Evolutionary conservation across 1,140 invertebrate genomes (phyloP).

Genomic region (Antheraea pernyi): DNA sequence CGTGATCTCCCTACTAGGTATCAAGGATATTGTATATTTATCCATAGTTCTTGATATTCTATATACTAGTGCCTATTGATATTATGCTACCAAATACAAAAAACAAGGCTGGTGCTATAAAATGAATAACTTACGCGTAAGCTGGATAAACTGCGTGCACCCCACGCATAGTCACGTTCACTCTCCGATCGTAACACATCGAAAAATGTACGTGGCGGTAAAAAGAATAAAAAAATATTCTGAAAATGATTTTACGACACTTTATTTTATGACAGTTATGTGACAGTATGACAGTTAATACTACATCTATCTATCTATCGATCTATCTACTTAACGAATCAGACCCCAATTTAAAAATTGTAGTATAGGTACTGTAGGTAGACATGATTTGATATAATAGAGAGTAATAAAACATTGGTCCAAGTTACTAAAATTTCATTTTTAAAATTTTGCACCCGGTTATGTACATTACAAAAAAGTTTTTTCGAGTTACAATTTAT

Average conservation of each 20-base stretch:
- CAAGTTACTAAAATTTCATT: too few relatives aligned
- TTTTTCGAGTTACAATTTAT: too few relatives aligned
- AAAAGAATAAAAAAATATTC: not conserved
- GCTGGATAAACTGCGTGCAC: not conserved
- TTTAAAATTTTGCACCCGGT: too few relatives aligned
- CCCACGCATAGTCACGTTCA: not conserved
- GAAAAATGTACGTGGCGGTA: not conserved
- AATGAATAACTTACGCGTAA: slow-evolving; percentile 8
- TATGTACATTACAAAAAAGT: too few relatives aligned
- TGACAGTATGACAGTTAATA: too few relatives aligned
- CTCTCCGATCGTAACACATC: not conserved
- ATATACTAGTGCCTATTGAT: slow-evolving; percentile 15
- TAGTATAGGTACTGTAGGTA: too few relatives aligned
- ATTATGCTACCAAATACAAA: slow-evolving; percentile 11
- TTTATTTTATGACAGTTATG: too few relatives aligned
- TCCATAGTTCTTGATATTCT: slow-evolving; percentile 19
- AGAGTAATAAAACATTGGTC: too few relatives aligned
- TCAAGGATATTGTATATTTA: slow-evolving; percentile 20
- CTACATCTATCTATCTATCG: too few relatives aligned
- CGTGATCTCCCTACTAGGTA: slow-evolving; percentile 1
- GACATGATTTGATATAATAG: too few relatives aligned
- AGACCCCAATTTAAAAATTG: too few relatives aligned
- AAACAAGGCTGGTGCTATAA: slow-evolving; percentile 9
- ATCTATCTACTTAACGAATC: too few relatives aligned
- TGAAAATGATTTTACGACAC: not conserved